Base-by-base conservation (phyloP, 2,888 invertebrate genomes). In the Drosophila demipolita region DNA sequence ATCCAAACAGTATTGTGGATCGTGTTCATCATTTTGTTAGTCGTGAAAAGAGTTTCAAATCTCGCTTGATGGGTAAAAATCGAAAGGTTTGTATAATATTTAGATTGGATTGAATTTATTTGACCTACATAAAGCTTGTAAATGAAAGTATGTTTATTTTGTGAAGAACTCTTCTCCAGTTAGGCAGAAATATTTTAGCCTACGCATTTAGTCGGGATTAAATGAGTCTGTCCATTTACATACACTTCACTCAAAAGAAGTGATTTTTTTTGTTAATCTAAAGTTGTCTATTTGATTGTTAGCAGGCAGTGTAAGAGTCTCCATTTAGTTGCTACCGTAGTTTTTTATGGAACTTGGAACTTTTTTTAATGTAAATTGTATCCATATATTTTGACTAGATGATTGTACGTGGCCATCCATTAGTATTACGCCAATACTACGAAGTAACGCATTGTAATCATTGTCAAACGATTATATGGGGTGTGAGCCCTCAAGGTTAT, bases 401-500 rank as follows among this genome's bases (percentile, higher is more conserved):
- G 93, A 95, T 96, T 83, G 95, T 96, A 58, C 96, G 97, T 91
- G 98, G 98, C 36, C 99, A 99, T 94, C 97, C 97, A 93, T 96
- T 99, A 91, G 95, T 96, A 89, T 96, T 97, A 87, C 96, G 97
- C 91, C 97, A 98, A 94, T 97, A 98, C 94, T 97, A 96, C 91
- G 96, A 96, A 80, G 97, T 98, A 91, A 97, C 97, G 79, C 96
- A 96, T 94, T 99, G 99, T 94, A 97, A 98, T 94, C 97, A 97
- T 94, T 99, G 99, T 94, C 96, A 97, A 91, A 95, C 96, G 91
- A 96, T 97, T 81, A 96, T 99, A 85, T 97, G 98, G 95, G 99
- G 99, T 58, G 96, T 99, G 71, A 98, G 98, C 90, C 98, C 98
- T 79, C 99, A 99, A 94, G 99, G 99, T 66, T 99, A 97, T 94